These are phyloP conservation scores for Eupithecia exiguata DNA, from an alignment of 2,888 invertebrate genomes.

Conservation along the genomic window DNA sequence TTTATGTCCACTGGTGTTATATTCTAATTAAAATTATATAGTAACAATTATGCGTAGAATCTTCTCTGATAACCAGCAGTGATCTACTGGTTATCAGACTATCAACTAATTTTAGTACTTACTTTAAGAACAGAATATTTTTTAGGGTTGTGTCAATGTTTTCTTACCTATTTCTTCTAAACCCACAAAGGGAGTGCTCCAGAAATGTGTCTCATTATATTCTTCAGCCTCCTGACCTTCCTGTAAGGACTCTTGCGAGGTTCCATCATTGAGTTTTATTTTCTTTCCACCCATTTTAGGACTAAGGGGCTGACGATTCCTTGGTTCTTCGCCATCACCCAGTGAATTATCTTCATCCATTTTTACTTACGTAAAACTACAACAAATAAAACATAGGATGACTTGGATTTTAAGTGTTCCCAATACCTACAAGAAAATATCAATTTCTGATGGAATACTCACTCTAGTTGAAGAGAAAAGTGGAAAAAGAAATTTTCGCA, in stretches of 20 bases:
- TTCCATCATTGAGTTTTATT: conserved; percentile 77
- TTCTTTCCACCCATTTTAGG: conserved; percentile 70
- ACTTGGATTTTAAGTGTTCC: not conserved
- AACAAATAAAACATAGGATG: not conserved
- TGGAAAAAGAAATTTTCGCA: conserved; percentile 9
- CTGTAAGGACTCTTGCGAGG: conserved; percentile 73
- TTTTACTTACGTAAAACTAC: conserved; percentile 50
- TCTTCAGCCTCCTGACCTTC: conserved; percentile 41
- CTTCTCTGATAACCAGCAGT: too few species aligned
- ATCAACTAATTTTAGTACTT: not conserved
- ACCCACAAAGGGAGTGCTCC: conserved; percentile 43
- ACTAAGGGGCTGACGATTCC: conserved; percentile 51
- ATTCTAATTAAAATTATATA: too few species aligned
- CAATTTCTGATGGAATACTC: not conserved
- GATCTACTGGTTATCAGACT: too few species aligned
- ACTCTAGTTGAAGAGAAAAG: not conserved
- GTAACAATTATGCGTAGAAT: too few species aligned
- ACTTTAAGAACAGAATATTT: not conserved
- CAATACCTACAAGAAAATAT: not conserved
- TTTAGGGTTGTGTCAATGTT: conserved; percentile 25
- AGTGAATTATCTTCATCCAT: conserved; percentile 77
- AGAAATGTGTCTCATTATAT: conserved; percentile 50
- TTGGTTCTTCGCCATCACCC: conserved; percentile 71
- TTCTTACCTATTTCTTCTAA: conserved; percentile 26
- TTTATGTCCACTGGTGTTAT: not conserved